Evolutionary conservation across 2,888 invertebrate species (phyloP).

Genomic region (Netelia inedita): DNA sequence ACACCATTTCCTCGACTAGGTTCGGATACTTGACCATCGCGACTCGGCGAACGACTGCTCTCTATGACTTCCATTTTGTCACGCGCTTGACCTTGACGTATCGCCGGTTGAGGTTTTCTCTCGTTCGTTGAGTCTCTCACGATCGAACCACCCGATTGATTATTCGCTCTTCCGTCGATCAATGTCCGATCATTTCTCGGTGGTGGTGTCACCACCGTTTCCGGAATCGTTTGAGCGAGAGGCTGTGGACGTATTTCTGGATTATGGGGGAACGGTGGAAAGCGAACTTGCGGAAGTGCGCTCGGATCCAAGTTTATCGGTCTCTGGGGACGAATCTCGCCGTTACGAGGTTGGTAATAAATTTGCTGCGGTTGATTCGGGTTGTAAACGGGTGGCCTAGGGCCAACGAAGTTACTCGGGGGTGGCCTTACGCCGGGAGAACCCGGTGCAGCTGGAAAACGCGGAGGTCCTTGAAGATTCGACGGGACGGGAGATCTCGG

Average conservation of each 20-base stretch:
- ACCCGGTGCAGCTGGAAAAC: conserved; percentile 63
- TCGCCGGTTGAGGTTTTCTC: conserved; percentile 54
- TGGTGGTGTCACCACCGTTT: conserved; percentile 53
- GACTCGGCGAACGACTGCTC: conserved; percentile 57
- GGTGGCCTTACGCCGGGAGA: conserved; percentile 58
- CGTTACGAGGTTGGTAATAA: conserved; percentile 52
- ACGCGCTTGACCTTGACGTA: conserved; percentile 69
- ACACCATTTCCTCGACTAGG: neutral
- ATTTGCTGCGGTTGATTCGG: conserved; percentile 56
- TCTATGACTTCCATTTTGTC: conserved; percentile 77
- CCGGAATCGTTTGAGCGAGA: conserved; percentile 49
- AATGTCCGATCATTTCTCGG: conserved; percentile 53
- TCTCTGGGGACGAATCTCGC: conserved; percentile 60
- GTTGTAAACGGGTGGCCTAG: conserved; percentile 49
- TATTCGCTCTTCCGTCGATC: conserved; percentile 36
- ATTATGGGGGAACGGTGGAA: conserved; percentile 28
- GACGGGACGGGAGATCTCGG: conserved; percentile 67
- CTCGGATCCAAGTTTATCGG: conserved; percentile 52
- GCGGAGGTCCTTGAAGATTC: conserved; percentile 61
- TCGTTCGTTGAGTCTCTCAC: conserved; percentile 60
- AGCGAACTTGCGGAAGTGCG: conserved; percentile 34
- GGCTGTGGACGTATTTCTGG: conserved; percentile 39
- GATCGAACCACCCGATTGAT: conserved; percentile 20
- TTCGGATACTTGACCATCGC: conserved; percentile 21
- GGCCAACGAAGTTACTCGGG: conserved; percentile 43